Percentiles rank a stretch among this genome's conserved stretches.
Conservation (phyloP, 92 coral and sea anemone species). For the Siderastrea siderea region DNA sequence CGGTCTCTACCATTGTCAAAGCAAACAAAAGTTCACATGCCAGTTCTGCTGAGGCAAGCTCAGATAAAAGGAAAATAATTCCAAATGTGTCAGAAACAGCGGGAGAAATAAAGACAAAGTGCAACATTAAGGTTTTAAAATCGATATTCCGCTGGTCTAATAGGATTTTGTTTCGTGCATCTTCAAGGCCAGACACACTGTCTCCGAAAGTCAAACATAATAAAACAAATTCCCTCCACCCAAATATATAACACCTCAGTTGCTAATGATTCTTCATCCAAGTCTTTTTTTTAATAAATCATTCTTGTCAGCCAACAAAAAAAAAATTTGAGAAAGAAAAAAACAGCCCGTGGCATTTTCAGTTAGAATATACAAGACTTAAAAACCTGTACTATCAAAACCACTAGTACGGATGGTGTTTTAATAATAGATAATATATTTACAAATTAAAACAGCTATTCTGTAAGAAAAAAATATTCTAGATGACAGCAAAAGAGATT, state of each 20-base stretch:
- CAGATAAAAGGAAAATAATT: neutral
- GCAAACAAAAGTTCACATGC: neutral
- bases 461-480: neutral
- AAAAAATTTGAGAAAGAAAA: neutral
- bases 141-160: neutral
- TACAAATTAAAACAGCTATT: neutral
- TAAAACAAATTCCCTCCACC: neutral
- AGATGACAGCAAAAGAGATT: neutral
- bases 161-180: neutral
- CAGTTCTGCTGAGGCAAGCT: neutral
- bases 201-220: conserved; percentile 13
- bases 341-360: too few relatives aligned
- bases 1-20: neutral
- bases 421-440: neutral
- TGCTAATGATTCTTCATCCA: neutral
- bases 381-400: too few relatives aligned
- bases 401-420: neutral
- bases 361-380: too few relatives aligned
- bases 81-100: neutral
- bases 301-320: too few relatives aligned
- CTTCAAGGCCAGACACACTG: neutral
- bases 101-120: neutral
- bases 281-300: neutral
- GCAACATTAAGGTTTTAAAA: neutral
- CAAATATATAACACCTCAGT: neutral